Base-by-base conservation (phyloP, 2,888 invertebrate genomes). In the Papilio protenor region DNA sequence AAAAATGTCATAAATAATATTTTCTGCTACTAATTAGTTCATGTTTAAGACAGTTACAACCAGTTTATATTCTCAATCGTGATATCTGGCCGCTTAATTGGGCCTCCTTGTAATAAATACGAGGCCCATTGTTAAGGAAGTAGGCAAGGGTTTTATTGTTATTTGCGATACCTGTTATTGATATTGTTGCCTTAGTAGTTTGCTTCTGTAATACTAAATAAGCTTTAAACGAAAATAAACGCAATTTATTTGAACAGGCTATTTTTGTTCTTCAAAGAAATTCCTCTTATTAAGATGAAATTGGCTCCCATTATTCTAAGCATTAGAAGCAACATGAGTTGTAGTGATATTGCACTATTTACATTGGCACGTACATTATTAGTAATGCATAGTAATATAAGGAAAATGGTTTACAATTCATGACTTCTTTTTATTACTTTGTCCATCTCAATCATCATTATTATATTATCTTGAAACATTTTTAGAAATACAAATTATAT, bases 21-120 rank as follows among this genome's bases (percentile, higher is more conserved):
- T 82, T 83, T 83, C 81, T 83, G 81, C 80, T 78, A 80, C 79
- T 80, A 81, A 83, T 83, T 82, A 82, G 81, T 78, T 70, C 45
- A 69, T 72, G 77, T 78, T 79, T 71, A 77, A 79, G 76, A 78
- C 80, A 79, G 80, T 80, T 80, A 80, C 80, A 77, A 76, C 76
- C 76, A 80, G 79, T 81, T 52, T 81, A 77, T 80, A 80, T 55
- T 72, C 76, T 70, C 78, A 78, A 79, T 79, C 74, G 69, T 74
- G 77, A 80, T 75, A 49, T 59, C 73, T 76, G 47, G 66, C 57
- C 73, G 72, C 64, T 69, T 78, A 78, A 78, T 78, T 78, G 76
- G 78, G 59, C 73, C 75, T 64, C 57, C 66, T 73, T 76, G 78
- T 78, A 78, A 78, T 76, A 72, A 76, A 78, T 76, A 78, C 66